Percentiles rank a stretch among this genome's conserved stretches.
phyloP scores from a whole-genome alignment of 1,140 invertebrate genomes.

The Eciton burchellii region DNA sequence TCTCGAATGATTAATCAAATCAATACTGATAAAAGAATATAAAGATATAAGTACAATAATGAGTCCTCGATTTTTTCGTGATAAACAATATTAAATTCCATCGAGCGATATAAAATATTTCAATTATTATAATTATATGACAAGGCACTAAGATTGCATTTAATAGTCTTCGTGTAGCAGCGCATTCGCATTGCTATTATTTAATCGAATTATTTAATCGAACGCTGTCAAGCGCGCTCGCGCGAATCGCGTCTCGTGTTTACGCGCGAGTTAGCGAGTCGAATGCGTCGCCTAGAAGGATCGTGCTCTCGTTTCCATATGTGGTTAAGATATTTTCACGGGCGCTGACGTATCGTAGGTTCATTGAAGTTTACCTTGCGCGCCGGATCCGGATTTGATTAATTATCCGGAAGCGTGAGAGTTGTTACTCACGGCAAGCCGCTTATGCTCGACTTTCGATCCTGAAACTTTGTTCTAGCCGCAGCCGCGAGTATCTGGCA shows the following conservation, averaged over 20 bases:
- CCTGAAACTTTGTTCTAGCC: slow-evolving; percentile 76
- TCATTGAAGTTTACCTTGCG: slow-evolving; percentile 72
- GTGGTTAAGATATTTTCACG: slow-evolving; percentile 73
- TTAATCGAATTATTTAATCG: slow-evolving; percentile 4
- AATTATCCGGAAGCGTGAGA: slow-evolving; percentile 71
- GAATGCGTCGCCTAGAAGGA: slow-evolving; percentile 55
- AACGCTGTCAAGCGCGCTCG: neutral
- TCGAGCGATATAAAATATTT: no score
- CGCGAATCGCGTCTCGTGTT: slow-evolving; percentile 7
- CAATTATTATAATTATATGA: no score
- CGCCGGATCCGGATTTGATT: slow-evolving; percentile 69
- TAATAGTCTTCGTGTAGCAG: no score
- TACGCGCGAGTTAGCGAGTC: slow-evolving; percentile 39
- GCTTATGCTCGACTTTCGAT: slow-evolving; percentile 70
- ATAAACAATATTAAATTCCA: neutral
- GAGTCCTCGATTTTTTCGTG: neutral
- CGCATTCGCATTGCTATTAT: neutral
- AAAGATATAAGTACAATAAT: neutral
- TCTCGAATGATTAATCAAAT: no score
- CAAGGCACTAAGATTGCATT: neutral
- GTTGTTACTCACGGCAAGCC: slow-evolving; percentile 62
- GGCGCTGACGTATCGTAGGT: slow-evolving; percentile 66
- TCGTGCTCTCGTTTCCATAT: slow-evolving; percentile 62
- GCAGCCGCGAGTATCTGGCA: slow-evolving; percentile 44
- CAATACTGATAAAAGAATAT: neutral